Base-by-base conservation (phyloP, 2,888 invertebrate genomes). In the Parelbella ahira region DNA sequence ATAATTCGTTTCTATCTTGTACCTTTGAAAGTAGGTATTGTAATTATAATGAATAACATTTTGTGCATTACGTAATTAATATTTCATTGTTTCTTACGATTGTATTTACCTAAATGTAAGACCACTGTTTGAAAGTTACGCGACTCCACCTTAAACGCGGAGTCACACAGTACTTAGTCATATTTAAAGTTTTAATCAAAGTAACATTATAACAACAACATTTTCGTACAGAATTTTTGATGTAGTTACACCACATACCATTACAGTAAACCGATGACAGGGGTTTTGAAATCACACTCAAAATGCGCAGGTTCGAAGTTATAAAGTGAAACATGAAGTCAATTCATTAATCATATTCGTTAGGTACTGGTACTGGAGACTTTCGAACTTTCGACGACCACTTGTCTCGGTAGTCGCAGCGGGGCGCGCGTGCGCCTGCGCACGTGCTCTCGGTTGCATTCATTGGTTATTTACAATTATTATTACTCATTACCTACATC, bases 261-360 rank as follows among this genome's bases (percentile, higher is more conserved):
- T 76, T 82, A 81, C 79, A 81, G 78, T 80, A 82, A 81, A 74
- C 67, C 70, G 78, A 84, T 75, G 75, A 82, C 84, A 86, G 84
- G 83, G 82, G 83, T 83, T 76, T 68, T 72, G 77, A 70, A 77
- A 69, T 65, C 64, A 71, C 80, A 83, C 77, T 80, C 79, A 80
- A 79, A 41, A 78, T 77, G 83, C 80, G 73, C 83, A 84, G 75
- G 82, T 83, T 83, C 63, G 84, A 81, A 77, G 77, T 84, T 83
- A 84, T 86, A 86, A 78, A 77, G 65, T 86, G 81, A 32, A 42
- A 78, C 77, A 78, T 82, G 77, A 87, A 78, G 87, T 87, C 87
- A 87, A 87, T 87, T 87, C 83, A 82, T 78, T 83, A 83, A 86
- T 80, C 84, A 81, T 87, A 87, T 80, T 83, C 65, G 74, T 79